These are phyloP conservation scores for Reinhardtius hippoglossoides DNA, from an alignment of 2,113 vertebrate species.

Conservation along the genomic window DNA sequence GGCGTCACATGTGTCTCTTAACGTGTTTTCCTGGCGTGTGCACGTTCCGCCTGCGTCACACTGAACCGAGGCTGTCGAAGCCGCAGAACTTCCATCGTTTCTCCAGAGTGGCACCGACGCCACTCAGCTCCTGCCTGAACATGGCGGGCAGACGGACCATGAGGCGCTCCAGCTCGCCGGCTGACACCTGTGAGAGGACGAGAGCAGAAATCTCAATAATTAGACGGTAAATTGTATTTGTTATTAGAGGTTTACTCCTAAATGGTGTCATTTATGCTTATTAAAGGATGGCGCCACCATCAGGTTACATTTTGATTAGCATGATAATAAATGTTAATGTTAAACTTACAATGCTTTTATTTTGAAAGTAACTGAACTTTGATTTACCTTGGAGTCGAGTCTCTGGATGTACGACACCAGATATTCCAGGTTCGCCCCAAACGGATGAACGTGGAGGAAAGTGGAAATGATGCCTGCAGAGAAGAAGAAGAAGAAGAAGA, in stretches of 20 bases:
- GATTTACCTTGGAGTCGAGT: conserved; percentile 90
- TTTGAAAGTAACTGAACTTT: no score
- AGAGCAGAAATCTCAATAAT: not conserved
- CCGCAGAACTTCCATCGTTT: conserved; percentile 98
- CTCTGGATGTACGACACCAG: conserved; percentile 97
- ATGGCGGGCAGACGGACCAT: conserved; percentile 91
- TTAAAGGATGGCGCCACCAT: no score
- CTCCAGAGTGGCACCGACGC: conserved; percentile 95
- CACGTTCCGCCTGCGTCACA: conserved; percentile 65
- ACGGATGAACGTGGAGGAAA: conserved; percentile 97
- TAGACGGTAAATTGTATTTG: no score
- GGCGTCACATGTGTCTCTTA: not conserved
- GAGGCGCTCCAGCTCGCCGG: conserved; percentile 91
- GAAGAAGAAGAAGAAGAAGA: conserved; percentile 61
- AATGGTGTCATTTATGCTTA: no score
- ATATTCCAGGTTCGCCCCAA: conserved; percentile 97
- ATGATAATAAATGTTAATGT: not conserved
- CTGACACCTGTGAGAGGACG: conserved; percentile 85
- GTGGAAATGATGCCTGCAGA: conserved; percentile 93
- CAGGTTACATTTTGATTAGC: no score
- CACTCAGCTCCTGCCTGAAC: conserved; percentile 97
- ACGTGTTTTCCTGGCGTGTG: not conserved
- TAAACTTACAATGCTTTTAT: no score
- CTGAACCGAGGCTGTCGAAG: conserved; percentile 91
- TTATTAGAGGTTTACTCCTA: no score